These are phyloP conservation scores for Phyllotreta striolata DNA, from an alignment of 2,888 invertebrate species.

Conservation along the genomic window DNA sequence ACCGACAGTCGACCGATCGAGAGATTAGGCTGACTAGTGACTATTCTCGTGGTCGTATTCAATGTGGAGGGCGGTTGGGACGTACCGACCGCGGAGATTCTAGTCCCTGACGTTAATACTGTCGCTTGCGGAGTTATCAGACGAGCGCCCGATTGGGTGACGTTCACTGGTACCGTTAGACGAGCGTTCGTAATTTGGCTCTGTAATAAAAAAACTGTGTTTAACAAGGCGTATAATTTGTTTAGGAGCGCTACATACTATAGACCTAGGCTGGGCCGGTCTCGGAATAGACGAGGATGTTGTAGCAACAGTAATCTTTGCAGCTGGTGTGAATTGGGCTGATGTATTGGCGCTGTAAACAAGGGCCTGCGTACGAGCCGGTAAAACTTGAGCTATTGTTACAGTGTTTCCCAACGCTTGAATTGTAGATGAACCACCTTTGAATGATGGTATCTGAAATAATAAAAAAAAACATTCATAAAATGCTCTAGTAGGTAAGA, in stretches of 20 bases:
- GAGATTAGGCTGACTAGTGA: conserved; percentile 53
- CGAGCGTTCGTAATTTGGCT: conserved; percentile 55
- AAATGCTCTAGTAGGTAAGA: neutral
- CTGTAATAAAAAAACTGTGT: conserved; percentile 36
- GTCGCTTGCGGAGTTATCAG: conserved; percentile 56
- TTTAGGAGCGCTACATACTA: conserved; percentile 44
- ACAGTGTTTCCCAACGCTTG: conserved; percentile 57
- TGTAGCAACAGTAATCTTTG: conserved; percentile 55
- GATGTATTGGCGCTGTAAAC: conserved; percentile 56
- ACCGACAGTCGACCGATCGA: conserved; percentile 52
- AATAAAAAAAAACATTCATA: conserved; percentile 28
- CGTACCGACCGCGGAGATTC: conserved; percentile 54
- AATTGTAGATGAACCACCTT: conserved; percentile 54
- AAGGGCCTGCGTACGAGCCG: conserved; percentile 59
- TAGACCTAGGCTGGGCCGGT: conserved; percentile 48
- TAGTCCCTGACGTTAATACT: conserved; percentile 54
- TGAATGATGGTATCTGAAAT: conserved; percentile 53
- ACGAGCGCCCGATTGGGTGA: conserved; percentile 50
- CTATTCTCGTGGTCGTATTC: conserved; percentile 50
- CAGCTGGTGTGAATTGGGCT: conserved; percentile 51
- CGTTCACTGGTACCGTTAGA: conserved; percentile 55
- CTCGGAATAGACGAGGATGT: conserved; percentile 50
- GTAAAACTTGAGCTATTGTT: conserved; percentile 58
- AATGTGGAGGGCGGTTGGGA: conserved; percentile 45
- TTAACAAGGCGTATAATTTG: neutral